phyloP scores from a whole-genome alignment of 1,140 invertebrate species.

The Chelonus insularis region DNA sequence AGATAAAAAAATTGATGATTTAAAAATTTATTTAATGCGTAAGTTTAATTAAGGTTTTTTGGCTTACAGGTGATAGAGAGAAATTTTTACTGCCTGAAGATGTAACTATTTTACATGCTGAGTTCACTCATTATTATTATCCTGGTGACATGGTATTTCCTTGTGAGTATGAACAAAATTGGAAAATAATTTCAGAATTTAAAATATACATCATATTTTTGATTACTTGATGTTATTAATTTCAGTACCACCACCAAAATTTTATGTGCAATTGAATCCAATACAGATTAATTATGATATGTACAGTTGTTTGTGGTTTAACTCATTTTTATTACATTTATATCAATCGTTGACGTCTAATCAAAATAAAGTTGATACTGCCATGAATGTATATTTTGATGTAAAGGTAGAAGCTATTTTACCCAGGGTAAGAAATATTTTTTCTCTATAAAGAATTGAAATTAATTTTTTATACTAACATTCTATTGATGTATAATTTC shows the following conservation, averaged over 20 bases:
- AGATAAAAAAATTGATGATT: not conserved
- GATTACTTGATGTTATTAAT: no score
- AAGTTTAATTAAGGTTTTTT: slow-evolving; percentile 25
- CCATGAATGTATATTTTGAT: slow-evolving; percentile 76
- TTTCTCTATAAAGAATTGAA: no score
- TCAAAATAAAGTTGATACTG: slow-evolving; percentile 44
- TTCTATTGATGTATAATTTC: no score
- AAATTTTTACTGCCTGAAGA: slow-evolving; percentile 83
- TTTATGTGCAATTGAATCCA: slow-evolving; percentile 89
- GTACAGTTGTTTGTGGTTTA: slow-evolving; percentile 87
- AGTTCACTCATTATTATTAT: slow-evolving; percentile 97
- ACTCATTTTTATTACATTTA: slow-evolving; percentile 89
- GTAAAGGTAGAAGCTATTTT: slow-evolving; percentile 88
- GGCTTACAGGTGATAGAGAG: slow-evolving; percentile 76
- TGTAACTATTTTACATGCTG: slow-evolving; percentile 87
- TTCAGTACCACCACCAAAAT: slow-evolving; percentile 87
- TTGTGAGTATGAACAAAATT: no score
- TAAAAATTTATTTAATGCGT: slow-evolving; percentile 15
- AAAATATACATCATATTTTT: no score
- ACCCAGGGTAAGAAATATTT: slow-evolving; percentile 71
- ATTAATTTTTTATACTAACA: no score
- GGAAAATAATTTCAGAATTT: no score
- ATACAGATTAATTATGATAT: slow-evolving; percentile 83
- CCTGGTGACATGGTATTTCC: slow-evolving; percentile 91
- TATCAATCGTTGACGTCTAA: slow-evolving; percentile 70